Conservation (phyloP, 2,113 vertebrate species). For the human region GRCh38 chr6:134357001-134357500, state of each 20-base stretch:
- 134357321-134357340: slow-evolving; percentile 51
- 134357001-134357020: neutral
- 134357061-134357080: neutral
- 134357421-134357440: slow-evolving; percentile 26
- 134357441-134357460: neutral
- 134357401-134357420: neutral
- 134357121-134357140: neutral
- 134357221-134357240: neutral
- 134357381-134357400: slow-evolving; percentile 43
- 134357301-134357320: slow-evolving; percentile 26
- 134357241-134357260: neutral
- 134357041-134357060: neutral
- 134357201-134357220: neutral
- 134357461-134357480: neutral
- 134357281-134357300: slow-evolving; percentile 1
- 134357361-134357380: slow-evolving; percentile 75
- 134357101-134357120: neutral
- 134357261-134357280: slow-evolving; percentile 34
- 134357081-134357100: neutral
- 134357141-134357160: neutral
- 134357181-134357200: neutral
- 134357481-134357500: slow-evolving; percentile 17
- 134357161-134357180: neutral
- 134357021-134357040: neutral
- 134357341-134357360: slow-evolving; percentile 72